Base-by-base conservation (phyloP, 1,140 invertebrate species). In the Procambarus clarkii region DNA sequence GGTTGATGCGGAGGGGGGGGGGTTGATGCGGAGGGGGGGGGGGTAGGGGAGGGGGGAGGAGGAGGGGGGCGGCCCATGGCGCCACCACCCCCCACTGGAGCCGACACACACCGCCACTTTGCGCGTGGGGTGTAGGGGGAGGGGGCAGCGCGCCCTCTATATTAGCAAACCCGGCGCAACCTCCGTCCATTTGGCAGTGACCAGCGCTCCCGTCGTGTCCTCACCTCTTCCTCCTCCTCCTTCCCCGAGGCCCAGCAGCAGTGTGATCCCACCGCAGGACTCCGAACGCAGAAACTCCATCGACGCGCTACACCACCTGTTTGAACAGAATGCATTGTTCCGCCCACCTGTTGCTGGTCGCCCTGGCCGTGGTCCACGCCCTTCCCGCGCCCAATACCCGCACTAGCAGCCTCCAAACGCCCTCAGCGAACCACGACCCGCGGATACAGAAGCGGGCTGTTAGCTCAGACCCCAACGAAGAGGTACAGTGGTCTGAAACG, bases 341-440 rank as follows among this genome's bases (percentile, higher is more conserved):
- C 15, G 11, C 69, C 69, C 69, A 74, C 69, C 69, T 74, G 69
- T 74, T 74, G n/a, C 5, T 74, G n/a, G 69, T n/a, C 69, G 69
- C 69, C 21, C n/a, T 74, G n/a, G 24, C 69, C 69, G n/a, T 34
- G n/a, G 24, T n/a, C n/a, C 69, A 34, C n/a, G 69, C 69, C 5
- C 69, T 74, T n/a, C 69, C 69, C 24, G 69, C 69, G 8, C 69
- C 69, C 69, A 21, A 74, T 8, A 1, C n/a, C 69, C n/a, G 34
- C 69, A 34, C 64, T 3, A 11, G 21, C 64, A 18, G 21, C 64
- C 15, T 4, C 9, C 11, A 18, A 11, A 69, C 69, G 8, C 1
- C 69, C 69, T 7, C n/a, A 18, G 21, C 11, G 4, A 18, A 1
- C 60, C 60, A 13, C 4, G 3, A 64, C 60, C 4, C 60, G 18